Conservation (phyloP, 2,888 invertebrate species). For the Aromia moschata region DNA sequence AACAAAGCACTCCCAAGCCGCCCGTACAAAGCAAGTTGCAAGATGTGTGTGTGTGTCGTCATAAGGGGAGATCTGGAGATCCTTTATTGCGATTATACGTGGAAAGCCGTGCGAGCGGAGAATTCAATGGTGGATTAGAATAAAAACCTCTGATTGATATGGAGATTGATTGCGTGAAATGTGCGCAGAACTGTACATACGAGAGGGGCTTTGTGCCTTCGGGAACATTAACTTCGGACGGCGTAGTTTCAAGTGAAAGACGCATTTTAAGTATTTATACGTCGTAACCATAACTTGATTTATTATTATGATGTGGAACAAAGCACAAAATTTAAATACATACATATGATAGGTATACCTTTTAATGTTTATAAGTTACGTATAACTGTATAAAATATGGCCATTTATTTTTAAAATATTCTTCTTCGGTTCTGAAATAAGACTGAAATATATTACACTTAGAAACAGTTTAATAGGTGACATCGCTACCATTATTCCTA, state of each 20-base stretch:
- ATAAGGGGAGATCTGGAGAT: conserved; percentile 31
- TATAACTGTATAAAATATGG: no score
- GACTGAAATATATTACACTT: no score
- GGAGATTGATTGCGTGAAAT: conserved; percentile 40
- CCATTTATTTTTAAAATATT: no score
- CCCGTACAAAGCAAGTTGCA: conserved; percentile 47
- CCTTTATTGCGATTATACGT: conserved; percentile 37
- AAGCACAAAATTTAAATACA: no score
- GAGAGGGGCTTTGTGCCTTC: conserved; percentile 13
- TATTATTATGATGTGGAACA: no score
- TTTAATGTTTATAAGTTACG: no score
- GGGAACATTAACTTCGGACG: conserved; percentile 17
- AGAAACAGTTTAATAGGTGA: no score
- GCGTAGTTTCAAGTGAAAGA: conserved; percentile 7
- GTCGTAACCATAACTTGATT: no score
- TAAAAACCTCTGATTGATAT: conserved; percentile 40
- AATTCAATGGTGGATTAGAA: conserved; percentile 44
- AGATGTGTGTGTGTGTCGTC: conserved; percentile 44
- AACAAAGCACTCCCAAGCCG: conserved; percentile 48
- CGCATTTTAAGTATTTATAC: not conserved
- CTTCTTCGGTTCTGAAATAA: no score
- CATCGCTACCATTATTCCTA: no score
- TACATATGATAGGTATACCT: no score
- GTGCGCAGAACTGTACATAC: conserved; percentile 12
- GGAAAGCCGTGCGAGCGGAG: conserved; percentile 39